These are phyloP conservation scores for Ophion costatus DNA, from an alignment of 2,888 invertebrate species.

Conservation along the genomic window DNA sequence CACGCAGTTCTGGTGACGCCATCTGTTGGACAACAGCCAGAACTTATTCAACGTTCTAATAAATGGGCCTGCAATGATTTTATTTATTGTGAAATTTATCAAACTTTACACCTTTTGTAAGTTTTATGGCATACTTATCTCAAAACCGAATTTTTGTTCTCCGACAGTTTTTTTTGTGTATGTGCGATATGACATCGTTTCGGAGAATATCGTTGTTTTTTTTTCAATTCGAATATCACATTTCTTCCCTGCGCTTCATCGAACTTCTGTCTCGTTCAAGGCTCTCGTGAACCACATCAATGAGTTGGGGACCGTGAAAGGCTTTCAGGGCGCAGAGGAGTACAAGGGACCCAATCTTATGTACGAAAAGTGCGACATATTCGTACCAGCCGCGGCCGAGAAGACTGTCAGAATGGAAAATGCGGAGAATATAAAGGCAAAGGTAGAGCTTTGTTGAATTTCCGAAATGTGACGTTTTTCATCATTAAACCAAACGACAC, in stretches of 20 bases:
- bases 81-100: no score
- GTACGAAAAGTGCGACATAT: constrained; percentile 96
- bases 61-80: no score
- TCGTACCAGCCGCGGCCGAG: constrained; percentile 98
- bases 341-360: constrained; percentile 93
- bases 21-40: no score
- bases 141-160: no score
- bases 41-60: no score
- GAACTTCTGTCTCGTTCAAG: constrained; percentile 34
- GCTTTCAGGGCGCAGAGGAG: constrained; percentile 95
- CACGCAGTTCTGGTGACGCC: no score
- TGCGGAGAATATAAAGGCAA: constrained; percentile 92
- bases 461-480: background rate
- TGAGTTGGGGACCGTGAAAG: constrained; percentile 95
- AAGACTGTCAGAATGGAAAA: constrained; percentile 96
- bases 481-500: background rate
- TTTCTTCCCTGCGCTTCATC: background rate
- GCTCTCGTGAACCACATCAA: constrained; percentile 86
- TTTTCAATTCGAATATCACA: background rate
- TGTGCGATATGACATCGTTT: background rate
- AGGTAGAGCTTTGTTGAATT: constrained; percentile 6
- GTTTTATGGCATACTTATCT: no score
- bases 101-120: no score
- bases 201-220: constrained; percentile 77
- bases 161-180: no score